Evolutionary conservation across 2,888 invertebrate genomes (phyloP).

Genomic region (Stenolophus ochropezus): DNA sequence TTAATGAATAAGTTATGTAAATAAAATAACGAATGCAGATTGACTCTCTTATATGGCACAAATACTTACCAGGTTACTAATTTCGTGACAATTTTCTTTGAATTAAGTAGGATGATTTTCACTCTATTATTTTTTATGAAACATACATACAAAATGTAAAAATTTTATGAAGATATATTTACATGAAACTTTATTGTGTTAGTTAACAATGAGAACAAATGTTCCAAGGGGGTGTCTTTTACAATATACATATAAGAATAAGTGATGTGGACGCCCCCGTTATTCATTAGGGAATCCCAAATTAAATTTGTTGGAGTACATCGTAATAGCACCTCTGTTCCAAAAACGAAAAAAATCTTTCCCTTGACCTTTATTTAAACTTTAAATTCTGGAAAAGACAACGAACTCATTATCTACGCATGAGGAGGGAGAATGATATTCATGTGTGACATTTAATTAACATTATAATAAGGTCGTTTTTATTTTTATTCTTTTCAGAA

Average conservation of each 20-base stretch:
- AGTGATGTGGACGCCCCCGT: neutral
- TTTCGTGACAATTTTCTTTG: too few species aligned
- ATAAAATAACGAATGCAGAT: too few species aligned
- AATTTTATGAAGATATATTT: constrained; percentile 16
- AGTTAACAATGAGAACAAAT: constrained; percentile 7
- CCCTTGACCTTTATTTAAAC: constrained; percentile 44
- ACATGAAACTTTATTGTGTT: constrained; percentile 4
- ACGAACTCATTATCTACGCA: constrained; percentile 3
- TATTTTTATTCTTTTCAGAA: too few species aligned
- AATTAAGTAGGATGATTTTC: too few species aligned
- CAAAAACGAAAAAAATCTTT: constrained; percentile 21
- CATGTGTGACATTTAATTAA: neutral
- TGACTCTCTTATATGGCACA: too few species aligned
- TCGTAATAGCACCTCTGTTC: constrained; percentile 12
- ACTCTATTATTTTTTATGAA: too few species aligned
- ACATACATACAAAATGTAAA: too few species aligned
- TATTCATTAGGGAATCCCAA: constrained; percentile 22
- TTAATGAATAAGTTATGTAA: too few species aligned
- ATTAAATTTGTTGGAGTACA: constrained; percentile 11
- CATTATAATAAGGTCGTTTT: neutral
- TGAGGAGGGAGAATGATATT: neutral
- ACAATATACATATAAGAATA: neutral
- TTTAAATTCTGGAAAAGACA: constrained; percentile 23
- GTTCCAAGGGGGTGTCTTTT: constrained; percentile 7
- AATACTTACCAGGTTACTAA: too few species aligned